Evolutionary conservation across 2,797 vertebrate species (phyloP).

Genomic region (Lacerta agilis): DNA sequence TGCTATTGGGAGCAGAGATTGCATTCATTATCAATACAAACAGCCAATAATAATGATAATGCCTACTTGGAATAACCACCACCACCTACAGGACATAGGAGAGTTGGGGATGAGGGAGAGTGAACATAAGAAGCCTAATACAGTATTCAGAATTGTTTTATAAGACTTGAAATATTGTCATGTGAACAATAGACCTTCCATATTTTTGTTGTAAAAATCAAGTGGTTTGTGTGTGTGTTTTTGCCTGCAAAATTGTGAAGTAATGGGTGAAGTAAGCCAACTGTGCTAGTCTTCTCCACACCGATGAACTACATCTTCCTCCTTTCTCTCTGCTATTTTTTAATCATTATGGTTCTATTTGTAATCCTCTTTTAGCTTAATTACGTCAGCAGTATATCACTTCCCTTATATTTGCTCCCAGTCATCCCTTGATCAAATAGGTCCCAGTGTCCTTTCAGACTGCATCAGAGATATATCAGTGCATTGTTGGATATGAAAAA

Average conservation of each 20-base stretch:
- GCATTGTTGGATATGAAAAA: slow-evolving; percentile 27
- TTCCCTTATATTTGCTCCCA: slow-evolving; percentile 14
- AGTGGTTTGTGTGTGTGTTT: not conserved
- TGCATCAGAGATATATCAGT: slow-evolving; percentile 48
- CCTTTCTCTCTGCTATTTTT: slow-evolving; percentile 9
- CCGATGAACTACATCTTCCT: too few relatives aligned
- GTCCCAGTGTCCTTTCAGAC: slow-evolving; percentile 33
- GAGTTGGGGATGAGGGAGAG: not conserved
- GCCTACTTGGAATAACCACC: too few relatives aligned
- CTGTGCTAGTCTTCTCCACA: not conserved
- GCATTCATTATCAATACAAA: not conserved
- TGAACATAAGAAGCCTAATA: not conserved
- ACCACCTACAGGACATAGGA: not conserved
- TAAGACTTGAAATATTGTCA: not conserved
- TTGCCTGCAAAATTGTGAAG: not conserved
- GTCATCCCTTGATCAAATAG: slow-evolving; percentile 5
- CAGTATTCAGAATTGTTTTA: not conserved
- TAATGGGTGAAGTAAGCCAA: not conserved
- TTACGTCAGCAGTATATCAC: slow-evolving; percentile 40
- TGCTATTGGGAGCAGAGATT: not conserved
- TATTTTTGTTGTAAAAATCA: not conserved
- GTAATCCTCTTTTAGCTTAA: slow-evolving; percentile 20
- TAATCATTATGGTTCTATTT: slow-evolving; percentile 22
- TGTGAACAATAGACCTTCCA: not conserved
- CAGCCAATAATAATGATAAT: not conserved